Evolutionary conservation across 2,113 vertebrate species (phyloP).

Genomic region (Regulus satrapa): DNA sequence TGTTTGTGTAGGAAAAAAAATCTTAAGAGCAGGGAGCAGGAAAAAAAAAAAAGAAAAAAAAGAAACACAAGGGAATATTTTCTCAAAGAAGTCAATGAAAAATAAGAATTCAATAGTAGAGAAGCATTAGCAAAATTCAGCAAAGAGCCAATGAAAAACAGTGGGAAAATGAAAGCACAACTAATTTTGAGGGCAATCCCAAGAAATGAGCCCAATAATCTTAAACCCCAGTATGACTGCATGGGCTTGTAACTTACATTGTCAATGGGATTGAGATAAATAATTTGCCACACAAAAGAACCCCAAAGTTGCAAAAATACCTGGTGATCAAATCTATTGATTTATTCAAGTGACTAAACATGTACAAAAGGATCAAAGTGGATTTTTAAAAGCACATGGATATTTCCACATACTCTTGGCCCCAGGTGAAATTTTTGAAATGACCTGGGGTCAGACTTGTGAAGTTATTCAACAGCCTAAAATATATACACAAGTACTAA

Average conservation of each 20-base stretch:
- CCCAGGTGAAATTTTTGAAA: background rate
- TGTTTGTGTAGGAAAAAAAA: slow-evolving; percentile 9
- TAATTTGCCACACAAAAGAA: background rate
- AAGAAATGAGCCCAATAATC: background rate
- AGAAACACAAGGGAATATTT: background rate
- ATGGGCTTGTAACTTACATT: background rate
- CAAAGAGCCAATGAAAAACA: background rate
- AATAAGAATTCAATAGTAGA: background rate
- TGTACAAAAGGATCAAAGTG: background rate
- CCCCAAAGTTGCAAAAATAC: background rate
- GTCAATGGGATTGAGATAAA: background rate
- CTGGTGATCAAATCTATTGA: background rate
- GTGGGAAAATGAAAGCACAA: background rate
- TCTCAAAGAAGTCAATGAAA: background rate
- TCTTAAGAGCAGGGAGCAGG: background rate
- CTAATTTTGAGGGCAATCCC: background rate
- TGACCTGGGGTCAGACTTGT: background rate
- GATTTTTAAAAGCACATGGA: background rate
- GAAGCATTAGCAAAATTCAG: slow-evolving; percentile 27
- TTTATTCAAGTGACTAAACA: background rate
- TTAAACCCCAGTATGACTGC: background rate
- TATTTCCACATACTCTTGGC: background rate
- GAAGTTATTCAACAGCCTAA: background rate
- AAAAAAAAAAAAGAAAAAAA: background rate
- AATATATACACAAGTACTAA: background rate